A percentile compares a stretch with the other conserved stretches of the same genome.
Conservation (phyloP, 1,140 invertebrate species). For the Sarcophaga bullata region DNA sequence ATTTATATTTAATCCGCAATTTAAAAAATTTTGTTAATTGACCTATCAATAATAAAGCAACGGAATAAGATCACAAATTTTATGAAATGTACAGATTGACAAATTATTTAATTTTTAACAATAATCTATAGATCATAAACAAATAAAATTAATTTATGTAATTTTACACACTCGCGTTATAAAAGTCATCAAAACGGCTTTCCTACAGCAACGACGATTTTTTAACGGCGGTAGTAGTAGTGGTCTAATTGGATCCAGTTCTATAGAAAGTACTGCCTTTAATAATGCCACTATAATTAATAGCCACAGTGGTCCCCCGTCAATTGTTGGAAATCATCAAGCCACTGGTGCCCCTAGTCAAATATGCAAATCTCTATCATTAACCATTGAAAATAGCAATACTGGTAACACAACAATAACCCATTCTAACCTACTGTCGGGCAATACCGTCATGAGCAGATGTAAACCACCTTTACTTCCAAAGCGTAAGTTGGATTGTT, state of each 20-base stretch:
- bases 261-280: neutral
- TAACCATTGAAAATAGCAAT: slow-evolving; percentile 17
- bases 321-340: neutral
- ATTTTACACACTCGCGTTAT: too few relatives aligned
- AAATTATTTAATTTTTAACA: too few relatives aligned
- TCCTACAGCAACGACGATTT: slow-evolving; percentile 42
- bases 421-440: neutral
- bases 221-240: slow-evolving; percentile 43
- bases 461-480: slow-evolving; percentile 44
- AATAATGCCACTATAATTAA: slow-evolving; percentile 10
- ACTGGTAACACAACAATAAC: slow-evolving; percentile 40
- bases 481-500: slow-evolving; percentile 42
- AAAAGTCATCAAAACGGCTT: slow-evolving; percentile 42
- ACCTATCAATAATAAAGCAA: too few relatives aligned
- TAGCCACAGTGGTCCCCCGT: slow-evolving; percentile 30
- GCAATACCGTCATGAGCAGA: neutral
- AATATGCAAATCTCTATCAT: slow-evolving; percentile 14
- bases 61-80: too few relatives aligned
- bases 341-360: neutral
- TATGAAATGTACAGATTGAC: too few relatives aligned
- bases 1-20: too few relatives aligned
- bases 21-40: too few relatives aligned
- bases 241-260: slow-evolving; percentile 17
- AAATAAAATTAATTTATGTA: too few relatives aligned
- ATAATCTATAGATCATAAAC: too few relatives aligned